These are phyloP conservation scores for Drosophila demipolita DNA, from an alignment of 2,888 invertebrate species.

Conservation along the genomic window DNA sequence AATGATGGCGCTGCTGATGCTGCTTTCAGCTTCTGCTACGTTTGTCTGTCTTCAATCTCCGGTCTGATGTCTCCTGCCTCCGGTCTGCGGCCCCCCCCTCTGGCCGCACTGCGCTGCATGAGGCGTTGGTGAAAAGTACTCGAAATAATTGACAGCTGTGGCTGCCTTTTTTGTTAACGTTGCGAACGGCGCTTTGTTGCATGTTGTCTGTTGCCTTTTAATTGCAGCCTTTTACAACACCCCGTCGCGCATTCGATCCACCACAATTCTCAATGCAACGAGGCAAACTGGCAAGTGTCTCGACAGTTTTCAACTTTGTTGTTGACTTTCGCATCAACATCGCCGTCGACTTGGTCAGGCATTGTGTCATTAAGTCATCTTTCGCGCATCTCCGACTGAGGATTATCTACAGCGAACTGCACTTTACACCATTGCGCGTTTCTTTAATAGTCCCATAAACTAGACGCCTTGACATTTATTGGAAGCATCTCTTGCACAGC, in stretches of 20 bases:
- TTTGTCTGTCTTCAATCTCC: constrained; percentile 38
- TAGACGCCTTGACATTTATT: constrained; percentile 61
- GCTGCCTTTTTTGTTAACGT: constrained; percentile 79
- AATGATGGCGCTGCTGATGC: constrained; percentile 45
- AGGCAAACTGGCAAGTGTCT: constrained; percentile 19
- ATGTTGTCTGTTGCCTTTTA: constrained; percentile 69
- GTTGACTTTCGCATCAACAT: constrained; percentile 46
- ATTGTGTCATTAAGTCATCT: constrained; percentile 67
- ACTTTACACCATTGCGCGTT: constrained; percentile 28
- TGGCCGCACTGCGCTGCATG: constrained; percentile 64
- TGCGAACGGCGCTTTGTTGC: constrained; percentile 52
- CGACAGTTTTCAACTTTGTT: constrained; percentile 51
- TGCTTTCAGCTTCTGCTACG: constrained; percentile 4
- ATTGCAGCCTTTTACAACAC: constrained; percentile 77
- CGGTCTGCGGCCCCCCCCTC: constrained; percentile 23
- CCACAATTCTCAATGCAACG: constrained; percentile 22
- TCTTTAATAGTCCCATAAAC: constrained; percentile 63
- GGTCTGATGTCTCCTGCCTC: constrained; percentile 14
- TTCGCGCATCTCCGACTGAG: constrained; percentile 28
- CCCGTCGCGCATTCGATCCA: constrained; percentile 57
- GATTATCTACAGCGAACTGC: constrained; percentile 49
- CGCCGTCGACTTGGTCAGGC: constrained; percentile 36
- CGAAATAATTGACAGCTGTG: constrained; percentile 82
- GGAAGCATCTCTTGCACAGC: constrained; percentile 19
- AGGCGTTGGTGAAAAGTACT: constrained; percentile 83